Evolutionary conservation across 2,113 vertebrate genomes (phyloP), one percentile per base, ranked within the genome.

Genomic region (Rallus limicola): DNA sequence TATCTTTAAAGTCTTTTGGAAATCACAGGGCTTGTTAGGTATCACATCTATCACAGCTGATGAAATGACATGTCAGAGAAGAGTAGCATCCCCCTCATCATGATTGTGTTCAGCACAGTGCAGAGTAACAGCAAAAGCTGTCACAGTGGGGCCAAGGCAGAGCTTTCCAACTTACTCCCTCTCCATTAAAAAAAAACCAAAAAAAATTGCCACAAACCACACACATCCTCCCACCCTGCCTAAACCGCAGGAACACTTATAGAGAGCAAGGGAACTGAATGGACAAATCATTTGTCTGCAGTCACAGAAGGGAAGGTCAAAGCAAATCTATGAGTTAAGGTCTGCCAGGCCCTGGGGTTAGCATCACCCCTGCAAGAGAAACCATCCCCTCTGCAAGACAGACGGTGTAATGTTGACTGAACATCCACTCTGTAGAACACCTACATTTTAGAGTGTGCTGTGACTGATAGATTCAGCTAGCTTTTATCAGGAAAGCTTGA

Each of bases 401-500:
- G 6, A 53, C 5, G 5, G 6, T 28, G 16, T 26, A 64, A 55
- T 34, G 34, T 16, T 92, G 75, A 95, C 82, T 82, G 78, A 95
- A 80, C 11, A 20, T 40, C 58, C 15, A 8, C 25, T 8, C 28
- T 67, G 48, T n/a, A 62, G 64, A 92, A 58, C 59, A 69, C 50
- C 58, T 91, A 28, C 63, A 62, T 90, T 91, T 93, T 77, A 44
- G 11, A 74, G 19, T n/a, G 46, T 46, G 46, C 55, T 21, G 18
- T 26, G 84, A 87, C 26, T 38, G 53, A 85, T 44, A 60, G 84
- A 92, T 92, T 94, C 62, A 90, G 58, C 58, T 74, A 53, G 33
- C 11, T 93, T 91, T 90, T 74, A 82, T 65, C 58, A 92, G 24
- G 21, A 95, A 94, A 90, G 50, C 84, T 92, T 95, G 78, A 91